phyloP scores from a whole-genome alignment of 37 sponge, comb jelly and placozoan species.

The Tethya wilhelma region DNA sequence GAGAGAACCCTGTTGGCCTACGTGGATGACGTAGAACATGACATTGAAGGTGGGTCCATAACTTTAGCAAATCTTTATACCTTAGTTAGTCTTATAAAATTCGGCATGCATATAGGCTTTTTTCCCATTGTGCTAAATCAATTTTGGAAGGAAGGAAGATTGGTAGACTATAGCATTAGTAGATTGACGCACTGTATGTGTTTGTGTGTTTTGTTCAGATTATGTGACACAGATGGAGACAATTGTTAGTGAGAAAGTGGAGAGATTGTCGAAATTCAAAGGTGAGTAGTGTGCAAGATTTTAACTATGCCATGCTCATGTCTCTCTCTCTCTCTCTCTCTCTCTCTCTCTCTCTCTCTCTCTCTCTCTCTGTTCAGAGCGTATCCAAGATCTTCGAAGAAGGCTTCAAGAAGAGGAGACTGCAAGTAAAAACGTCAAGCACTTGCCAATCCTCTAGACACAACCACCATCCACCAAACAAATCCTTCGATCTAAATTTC shows the following conservation, averaged over 20 bases:
- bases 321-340: neutral
- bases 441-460: slow-evolving; percentile 8
- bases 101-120: too few relatives aligned
- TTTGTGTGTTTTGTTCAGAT: too few relatives aligned
- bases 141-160: too few relatives aligned
- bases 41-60: slow-evolving; percentile 73
- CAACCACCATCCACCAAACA: neutral
- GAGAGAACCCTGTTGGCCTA: slow-evolving; percentile 54
- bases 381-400: slow-evolving; percentile 56
- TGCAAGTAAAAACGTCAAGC: slow-evolving; percentile 75
- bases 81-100: too few relatives aligned
- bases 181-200: too few relatives aligned
- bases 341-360: neutral
- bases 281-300: slow-evolving; percentile 19
- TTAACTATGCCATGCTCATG: neutral
- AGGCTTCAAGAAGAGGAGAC: slow-evolving; percentile 80
- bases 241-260: slow-evolving; percentile 54
- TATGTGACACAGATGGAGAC: slow-evolving; percentile 45
- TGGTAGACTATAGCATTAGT: too few relatives aligned
- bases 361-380: slow-evolving; percentile 22
- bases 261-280: slow-evolving; percentile 43
- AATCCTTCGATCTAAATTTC: too few relatives aligned
- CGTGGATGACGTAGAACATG: slow-evolving; percentile 81
- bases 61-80: too few relatives aligned
- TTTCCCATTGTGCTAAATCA: too few relatives aligned